Evolutionary conservation across 2,888 invertebrate species (phyloP).

Genomic region (Meliscaeva auricollis): DNA sequence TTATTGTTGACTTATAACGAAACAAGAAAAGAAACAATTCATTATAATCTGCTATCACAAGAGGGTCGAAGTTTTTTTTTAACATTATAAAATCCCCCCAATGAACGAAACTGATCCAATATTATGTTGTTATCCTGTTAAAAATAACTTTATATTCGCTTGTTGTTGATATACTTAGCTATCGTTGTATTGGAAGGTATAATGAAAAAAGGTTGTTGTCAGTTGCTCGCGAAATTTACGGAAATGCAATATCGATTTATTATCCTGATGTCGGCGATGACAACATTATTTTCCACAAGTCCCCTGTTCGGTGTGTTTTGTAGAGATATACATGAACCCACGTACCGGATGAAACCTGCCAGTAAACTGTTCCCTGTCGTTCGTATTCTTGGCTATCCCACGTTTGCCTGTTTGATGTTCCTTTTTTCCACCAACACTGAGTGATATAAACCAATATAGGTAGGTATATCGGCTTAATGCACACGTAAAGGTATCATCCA

Average conservation of each 20-base stretch:
- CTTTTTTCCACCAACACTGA: constrained; percentile 31
- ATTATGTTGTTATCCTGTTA: too few relatives aligned
- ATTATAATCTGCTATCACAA: too few relatives aligned
- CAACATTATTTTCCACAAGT: constrained; percentile 39
- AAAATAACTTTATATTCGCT: too few relatives aligned
- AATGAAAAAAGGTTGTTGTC: constrained; percentile 25
- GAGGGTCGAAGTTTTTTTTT: too few relatives aligned
- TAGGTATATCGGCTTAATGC: constrained; percentile 9
- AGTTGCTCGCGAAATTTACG: background rate
- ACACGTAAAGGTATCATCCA: constrained; percentile 47
- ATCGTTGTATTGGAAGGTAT: too few relatives aligned
- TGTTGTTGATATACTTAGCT: too few relatives aligned
- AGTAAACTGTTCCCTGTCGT: background rate
- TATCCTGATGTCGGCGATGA: constrained; percentile 13
- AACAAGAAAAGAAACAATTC: too few relatives aligned
- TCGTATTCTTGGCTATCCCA: background rate
- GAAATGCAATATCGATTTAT: constrained; percentile 50
- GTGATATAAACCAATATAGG: background rate
- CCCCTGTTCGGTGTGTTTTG: background rate
- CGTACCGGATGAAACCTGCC: constrained; percentile 3
- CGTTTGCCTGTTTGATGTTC: constrained; percentile 33
- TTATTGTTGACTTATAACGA: too few relatives aligned
- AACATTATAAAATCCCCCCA: too few relatives aligned
- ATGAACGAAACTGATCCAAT: too few relatives aligned
- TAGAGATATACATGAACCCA: background rate